Evolutionary conservation across 2,888 invertebrate genomes (phyloP), one percentile per base, ranked within the genome.

Genomic region (Scotopteryx bipunctaria): DNA sequence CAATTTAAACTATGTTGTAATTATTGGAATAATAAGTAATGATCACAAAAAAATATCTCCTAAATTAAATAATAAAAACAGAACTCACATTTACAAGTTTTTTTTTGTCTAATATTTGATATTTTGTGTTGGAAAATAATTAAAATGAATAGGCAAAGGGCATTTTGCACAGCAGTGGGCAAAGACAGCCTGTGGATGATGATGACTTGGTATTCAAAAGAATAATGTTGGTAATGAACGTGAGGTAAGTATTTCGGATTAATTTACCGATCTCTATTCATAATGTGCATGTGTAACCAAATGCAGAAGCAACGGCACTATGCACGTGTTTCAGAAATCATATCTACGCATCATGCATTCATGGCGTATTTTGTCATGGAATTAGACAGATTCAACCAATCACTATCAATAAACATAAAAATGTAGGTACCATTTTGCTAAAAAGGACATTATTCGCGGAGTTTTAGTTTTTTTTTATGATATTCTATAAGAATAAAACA

Each of bases 221-320:
- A 2, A 21, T 21, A 2, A 8, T 21, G 11, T 5, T 27, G 27
- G 9, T 11, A 23, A 15, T 11, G 32, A 43, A 33, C 23, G 23
- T 15, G 9, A 6, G 5, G 19, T 32, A 21, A 16, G n/a, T 1
- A 23, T 23, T 23, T 6, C 21, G 1, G 6, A 3, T 27, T 9
- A 27, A 27, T 27, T 27, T 11, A 5, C 11, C 13, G 16, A 16
- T 6, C n/a, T 13, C 9, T 32, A 9, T 33, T 42, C 32, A 9
- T 9, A 23, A 13, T 23, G 27, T 19, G 33, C 25, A 17, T 48
- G 36, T 36, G 6, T 31, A 13, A 43, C 49, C 37, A 49, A 31
- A 25, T 21, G 11, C n/a, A 21, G 1, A 11, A 13, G 16, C 31
- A 49, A 43, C 49, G 42, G 49, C 31, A 36, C 8, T 2, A 37